Conservation (phyloP, 2,888 invertebrate genomes). For the Meiosimyza decipiens region DNA sequence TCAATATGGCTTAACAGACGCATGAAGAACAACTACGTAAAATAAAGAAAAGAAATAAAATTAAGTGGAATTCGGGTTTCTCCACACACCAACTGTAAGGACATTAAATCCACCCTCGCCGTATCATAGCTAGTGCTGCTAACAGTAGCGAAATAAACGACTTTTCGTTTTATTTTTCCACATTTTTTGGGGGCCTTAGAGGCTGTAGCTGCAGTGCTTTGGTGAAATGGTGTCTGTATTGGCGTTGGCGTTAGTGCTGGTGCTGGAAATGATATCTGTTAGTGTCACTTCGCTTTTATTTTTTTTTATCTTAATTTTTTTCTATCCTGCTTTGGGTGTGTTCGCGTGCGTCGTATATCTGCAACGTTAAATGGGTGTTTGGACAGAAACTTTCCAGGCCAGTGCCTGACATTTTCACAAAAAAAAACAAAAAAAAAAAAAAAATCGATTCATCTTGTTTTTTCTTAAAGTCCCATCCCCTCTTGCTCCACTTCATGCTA, state of each 20-base stretch:
- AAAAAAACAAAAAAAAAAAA: not conserved
- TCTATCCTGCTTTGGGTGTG: not conserved
- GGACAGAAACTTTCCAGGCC: conserved; percentile 19
- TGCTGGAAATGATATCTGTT: conserved; percentile 45
- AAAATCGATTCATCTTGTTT: not conserved
- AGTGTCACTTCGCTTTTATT: conserved; percentile 48
- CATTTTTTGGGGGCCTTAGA: conserved; percentile 1
- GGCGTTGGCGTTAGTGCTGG: not conserved
- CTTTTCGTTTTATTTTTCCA: too few relatives aligned
- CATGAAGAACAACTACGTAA: conserved; percentile 14
- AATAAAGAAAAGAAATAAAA: conserved; percentile 11
- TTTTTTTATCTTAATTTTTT: not conserved
- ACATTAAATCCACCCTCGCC: conserved; percentile 19
- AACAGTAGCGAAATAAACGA: not conserved
- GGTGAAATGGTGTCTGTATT: too few relatives aligned
- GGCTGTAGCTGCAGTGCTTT: not conserved
- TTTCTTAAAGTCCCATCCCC: conserved; percentile 1
- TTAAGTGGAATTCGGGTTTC: conserved; percentile 22
- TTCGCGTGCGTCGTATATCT: not conserved
- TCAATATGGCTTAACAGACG: not conserved
- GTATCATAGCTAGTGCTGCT: not conserved
- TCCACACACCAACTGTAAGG: not conserved
- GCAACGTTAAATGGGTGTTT: not conserved
- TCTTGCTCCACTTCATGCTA: conserved; percentile 37
- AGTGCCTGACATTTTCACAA: conserved; percentile 4